A percentile compares a stretch with the other conserved stretches of the same genome.
Evolutionary conservation across 2,113 vertebrate genomes (phyloP).

Genomic region (Hystrix cristata): DNA sequence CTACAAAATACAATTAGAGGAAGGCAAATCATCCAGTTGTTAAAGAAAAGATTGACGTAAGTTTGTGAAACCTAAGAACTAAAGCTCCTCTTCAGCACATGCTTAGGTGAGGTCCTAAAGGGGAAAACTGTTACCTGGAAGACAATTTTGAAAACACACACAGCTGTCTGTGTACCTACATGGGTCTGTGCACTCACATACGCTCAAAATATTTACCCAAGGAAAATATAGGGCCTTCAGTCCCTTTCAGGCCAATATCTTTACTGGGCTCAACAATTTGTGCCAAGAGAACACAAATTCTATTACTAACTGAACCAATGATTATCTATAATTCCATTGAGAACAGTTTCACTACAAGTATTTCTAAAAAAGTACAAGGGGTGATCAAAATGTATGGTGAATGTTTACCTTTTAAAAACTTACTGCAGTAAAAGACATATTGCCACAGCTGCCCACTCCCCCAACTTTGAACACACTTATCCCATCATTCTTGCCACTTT

Average conservation of each 20-base stretch:
- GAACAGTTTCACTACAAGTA: not conserved
- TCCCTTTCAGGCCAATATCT: not conserved
- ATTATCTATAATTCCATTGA: not conserved
- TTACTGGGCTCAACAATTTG: not conserved
- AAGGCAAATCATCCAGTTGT: not conserved
- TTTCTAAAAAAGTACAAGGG: not conserved
- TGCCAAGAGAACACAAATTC: slow-evolving; percentile 19
- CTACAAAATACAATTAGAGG: not conserved
- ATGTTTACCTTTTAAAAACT: no score
- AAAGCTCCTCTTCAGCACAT: not conserved
- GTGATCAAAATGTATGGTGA: no score
- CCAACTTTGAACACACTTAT: no score
- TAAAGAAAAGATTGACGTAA: not conserved
- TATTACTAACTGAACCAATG: not conserved
- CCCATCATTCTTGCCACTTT: no score
- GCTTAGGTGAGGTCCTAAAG: not conserved
- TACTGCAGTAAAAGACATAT: no score
- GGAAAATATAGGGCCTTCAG: not conserved
- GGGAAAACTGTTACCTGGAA: not conserved
- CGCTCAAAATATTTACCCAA: slow-evolving; percentile 32
- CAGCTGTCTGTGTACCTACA: not conserved
- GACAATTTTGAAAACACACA: not conserved
- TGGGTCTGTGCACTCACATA: not conserved
- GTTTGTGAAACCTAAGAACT: slow-evolving; percentile 10
- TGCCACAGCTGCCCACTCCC: no score